Evolutionary conservation across 2,888 invertebrate species (phyloP), one percentile per base, ranked within the genome.

Genomic region (Eulithis testata): DNA sequence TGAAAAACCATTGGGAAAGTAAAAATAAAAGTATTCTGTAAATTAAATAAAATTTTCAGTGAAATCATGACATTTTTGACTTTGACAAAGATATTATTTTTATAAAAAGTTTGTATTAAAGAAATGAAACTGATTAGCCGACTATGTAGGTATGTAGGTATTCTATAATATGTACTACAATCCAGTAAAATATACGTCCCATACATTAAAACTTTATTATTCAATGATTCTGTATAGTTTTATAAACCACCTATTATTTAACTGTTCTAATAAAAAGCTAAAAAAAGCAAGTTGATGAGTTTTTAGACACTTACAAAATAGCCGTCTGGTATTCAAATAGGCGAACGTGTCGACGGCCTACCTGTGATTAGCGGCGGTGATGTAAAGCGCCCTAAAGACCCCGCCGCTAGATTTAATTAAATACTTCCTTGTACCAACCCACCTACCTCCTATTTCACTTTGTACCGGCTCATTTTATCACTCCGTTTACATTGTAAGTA

Each of bases 351-450:
- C 81, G 87, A 85, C 86, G 80, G 84, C 86, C 86, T 88, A 88
- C 88, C 89, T 86, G 90, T 90, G 89, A 91, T 91, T 90, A 91
- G 88, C 86, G 81, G 83, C 82, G 82, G 84, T 87, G 87, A 86
- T 86, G 86, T 87, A 87, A 81, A 87, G 86, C 86, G 81, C 79
- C 76, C 76, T 81, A 80, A 77, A 82, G 74, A 84, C 80, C 80
- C 81, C 81, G 80, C 82, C 84, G 85, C 84, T 86, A 86, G 86
- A 89, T 91, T 91, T 91, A 91, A 91, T 91, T 91, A 91, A 91
- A 91, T 89, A 91, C 88, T 86, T 86, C 86, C 85, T 84, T 83
- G 80, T 83, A 84, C 86, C 86, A 12, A 78, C 85, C 87, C 85
- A 80, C 83, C 85, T 79, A 86, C 82, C 84, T 80, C 87, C 82